Evolutionary conservation across 2,113 vertebrate genomes (phyloP).

Genomic region (Copsychus sechellarum): DNA sequence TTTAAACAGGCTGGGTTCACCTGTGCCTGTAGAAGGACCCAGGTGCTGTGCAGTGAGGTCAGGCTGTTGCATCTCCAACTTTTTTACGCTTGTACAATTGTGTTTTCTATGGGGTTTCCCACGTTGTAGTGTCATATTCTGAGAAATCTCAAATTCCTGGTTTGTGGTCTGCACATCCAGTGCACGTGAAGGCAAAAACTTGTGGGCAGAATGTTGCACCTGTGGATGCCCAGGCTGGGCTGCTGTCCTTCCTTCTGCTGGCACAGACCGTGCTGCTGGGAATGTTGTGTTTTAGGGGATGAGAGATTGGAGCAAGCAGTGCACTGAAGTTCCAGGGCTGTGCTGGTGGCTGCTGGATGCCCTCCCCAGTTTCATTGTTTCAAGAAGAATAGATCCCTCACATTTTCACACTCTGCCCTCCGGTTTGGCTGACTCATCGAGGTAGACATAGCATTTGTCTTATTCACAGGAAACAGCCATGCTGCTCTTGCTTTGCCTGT

Average conservation of each 20-base stretch:
- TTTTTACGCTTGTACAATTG: neutral
- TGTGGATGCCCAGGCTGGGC: neutral
- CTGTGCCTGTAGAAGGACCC: neutral
- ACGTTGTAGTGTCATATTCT: neutral
- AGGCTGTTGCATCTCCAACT: neutral
- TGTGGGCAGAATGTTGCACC: neutral
- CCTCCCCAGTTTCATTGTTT: constrained; percentile 33
- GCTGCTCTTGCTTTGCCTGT: neutral
- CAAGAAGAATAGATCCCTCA: neutral
- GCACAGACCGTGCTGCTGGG: neutral
- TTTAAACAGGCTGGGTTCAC: fast-evolving
- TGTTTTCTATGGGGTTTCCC: neutral
- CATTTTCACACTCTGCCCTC: constrained; percentile 53
- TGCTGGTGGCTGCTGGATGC: constrained; percentile 22
- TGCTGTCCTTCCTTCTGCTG: neutral
- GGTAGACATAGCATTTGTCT: neutral
- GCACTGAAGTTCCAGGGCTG: neutral
- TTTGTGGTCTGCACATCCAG: neutral
- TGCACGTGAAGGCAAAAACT: neutral
- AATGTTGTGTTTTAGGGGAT: neutral
- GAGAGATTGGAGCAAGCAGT: neutral
- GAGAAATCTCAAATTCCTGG: neutral
- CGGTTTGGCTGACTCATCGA: constrained; percentile 4
- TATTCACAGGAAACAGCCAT: constrained; percentile 2
- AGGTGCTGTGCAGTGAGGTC: neutral